phyloP scores from a whole-genome alignment of 2,797 vertebrate genomes.

The Bucorvus abyssinicus region DNA sequence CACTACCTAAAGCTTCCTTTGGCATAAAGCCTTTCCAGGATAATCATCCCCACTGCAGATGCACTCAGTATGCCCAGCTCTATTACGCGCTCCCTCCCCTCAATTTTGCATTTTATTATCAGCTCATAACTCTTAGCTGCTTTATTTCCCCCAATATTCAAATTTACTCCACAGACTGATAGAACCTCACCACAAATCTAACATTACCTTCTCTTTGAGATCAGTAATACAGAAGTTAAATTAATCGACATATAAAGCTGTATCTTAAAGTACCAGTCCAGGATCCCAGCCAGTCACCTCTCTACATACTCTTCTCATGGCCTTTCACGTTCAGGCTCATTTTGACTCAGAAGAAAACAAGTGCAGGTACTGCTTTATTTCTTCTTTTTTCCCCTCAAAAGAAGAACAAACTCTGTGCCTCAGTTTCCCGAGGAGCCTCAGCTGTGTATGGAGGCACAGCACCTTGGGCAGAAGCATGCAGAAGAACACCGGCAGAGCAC shows the following conservation, averaged over 20 bases:
- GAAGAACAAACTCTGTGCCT: neutral
- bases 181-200: neutral
- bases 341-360: neutral
- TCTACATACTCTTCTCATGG: neutral
- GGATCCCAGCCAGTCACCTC: neutral
- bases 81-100: neutral
- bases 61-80: neutral
- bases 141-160: neutral
- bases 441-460: neutral
- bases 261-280: neutral
- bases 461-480: neutral
- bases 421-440: neutral
- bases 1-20: neutral
- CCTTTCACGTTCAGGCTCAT: neutral
- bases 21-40: neutral
- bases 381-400: neutral
- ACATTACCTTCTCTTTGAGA: neutral
- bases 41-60: neutral
- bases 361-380: neutral
- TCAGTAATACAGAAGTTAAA: neutral
- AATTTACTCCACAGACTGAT: neutral
- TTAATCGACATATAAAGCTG: neutral
- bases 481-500: neutral
- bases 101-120: neutral
- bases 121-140: neutral